Base-by-base conservation (phyloP, 2,888 invertebrate genomes). In the Entomobrya multifasciata region DNA sequence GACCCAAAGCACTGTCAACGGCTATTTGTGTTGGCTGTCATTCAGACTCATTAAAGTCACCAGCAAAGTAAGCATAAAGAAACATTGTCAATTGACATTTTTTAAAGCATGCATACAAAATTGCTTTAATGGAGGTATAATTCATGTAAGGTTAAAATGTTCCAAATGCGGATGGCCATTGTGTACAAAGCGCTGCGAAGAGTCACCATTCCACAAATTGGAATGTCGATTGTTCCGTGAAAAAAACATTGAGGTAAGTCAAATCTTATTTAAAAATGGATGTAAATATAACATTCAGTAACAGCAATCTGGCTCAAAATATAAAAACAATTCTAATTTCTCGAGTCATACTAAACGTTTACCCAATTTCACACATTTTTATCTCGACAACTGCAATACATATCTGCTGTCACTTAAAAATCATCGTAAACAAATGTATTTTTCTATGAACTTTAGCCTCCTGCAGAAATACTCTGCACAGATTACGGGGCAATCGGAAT, bases 21-120 rank as follows among this genome's bases (percentile, higher is more conserved):
- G 88, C 90, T 17, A 81, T 91, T 36, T 92, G 92, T 74, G 87
- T 92, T 22, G 91, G 91, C 0, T 92, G 92, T 85, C 91, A 91
- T 86, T 76, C 90, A 6, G 89, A 89, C 30, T 15, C 79, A 27
- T 11, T 77, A 4, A 87, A 87, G 20, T 22, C 80, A 8, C 47
- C 60, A 5, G 67, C 76, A 36, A 79, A 55, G 88, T 88, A 52
- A 47, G 36, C 36, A 6, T 36, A 36, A 36, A 36, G 8, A 36
- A n/a, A n/a, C n/a, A n/a, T n/a, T n/a, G n/a, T n/a, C n/a, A n/a
- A n/a, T n/a, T n/a, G n/a, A n/a, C n/a, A n/a, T n/a, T n/a, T n/a
- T n/a, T n/a, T n/a, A n/a, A n/a, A n/a, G n/a, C n/a, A n/a, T n/a
- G n/a, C n/a, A n/a, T n/a, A n/a, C n/a, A n/a, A n/a, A n/a, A n/a